These are phyloP conservation scores for Sussaba pulchella DNA, from an alignment of 2,888 invertebrate species.

Conservation along the genomic window DNA sequence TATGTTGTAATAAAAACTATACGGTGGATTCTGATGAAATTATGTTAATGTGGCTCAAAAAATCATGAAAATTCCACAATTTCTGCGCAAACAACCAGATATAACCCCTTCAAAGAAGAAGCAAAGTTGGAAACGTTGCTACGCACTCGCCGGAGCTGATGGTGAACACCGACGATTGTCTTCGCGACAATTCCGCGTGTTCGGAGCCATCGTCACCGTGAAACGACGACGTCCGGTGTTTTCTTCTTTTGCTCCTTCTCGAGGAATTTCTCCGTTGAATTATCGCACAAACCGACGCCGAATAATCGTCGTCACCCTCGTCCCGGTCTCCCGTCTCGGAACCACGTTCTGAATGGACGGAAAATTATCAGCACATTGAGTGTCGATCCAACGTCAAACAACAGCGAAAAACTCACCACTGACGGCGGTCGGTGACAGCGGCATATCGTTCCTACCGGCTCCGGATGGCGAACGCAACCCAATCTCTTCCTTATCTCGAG, in stretches of 20 bases:
- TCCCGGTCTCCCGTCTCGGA: slow-evolving; percentile 78
- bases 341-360: slow-evolving; percentile 53
- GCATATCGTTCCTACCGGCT: slow-evolving; percentile 34
- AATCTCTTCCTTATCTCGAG: background rate
- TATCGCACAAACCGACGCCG: slow-evolving; percentile 93
- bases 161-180: slow-evolving; percentile 92
- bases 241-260: slow-evolving; percentile 88
- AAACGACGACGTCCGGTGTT: slow-evolving; percentile 87
- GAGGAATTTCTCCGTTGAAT: slow-evolving; percentile 92
- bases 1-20: no score
- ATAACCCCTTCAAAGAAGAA: background rate
- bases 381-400: background rate
- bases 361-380: slow-evolving; percentile 2
- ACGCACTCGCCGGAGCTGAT: slow-evolving; percentile 95
- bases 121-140: slow-evolving; percentile 13
- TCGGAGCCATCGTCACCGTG: slow-evolving; percentile 85
- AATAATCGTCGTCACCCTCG: slow-evolving; percentile 92
- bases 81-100: no score
- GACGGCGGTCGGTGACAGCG: slow-evolving; percentile 48
- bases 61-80: no score
- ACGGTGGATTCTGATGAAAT: no score
- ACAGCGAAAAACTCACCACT: slow-evolving; percentile 46
- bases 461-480: slow-evolving; percentile 4
- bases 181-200: slow-evolving; percentile 82
- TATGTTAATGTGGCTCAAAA: no score